A percentile compares a stretch with the other conserved stretches of the same genome.
These are phyloP conservation scores for Diarsia dahlii DNA, from an alignment of 2,888 invertebrate genomes.

Conservation along the genomic window DNA sequence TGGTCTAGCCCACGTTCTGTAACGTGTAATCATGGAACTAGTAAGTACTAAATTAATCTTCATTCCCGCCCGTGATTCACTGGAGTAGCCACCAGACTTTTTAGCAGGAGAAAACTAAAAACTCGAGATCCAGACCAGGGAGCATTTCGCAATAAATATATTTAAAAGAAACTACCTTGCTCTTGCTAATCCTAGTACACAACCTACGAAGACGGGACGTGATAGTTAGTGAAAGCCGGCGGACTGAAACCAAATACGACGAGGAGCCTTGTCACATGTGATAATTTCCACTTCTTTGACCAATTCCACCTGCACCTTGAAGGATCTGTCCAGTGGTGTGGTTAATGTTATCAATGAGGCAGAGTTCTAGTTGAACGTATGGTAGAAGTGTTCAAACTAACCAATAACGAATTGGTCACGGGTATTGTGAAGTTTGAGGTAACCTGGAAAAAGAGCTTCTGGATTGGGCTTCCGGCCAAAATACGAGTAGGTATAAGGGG, in stretches of 20 bases:
- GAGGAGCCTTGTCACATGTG: neutral
- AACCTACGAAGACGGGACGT: neutral
- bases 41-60: neutral
- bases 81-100: no score
- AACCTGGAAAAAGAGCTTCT: no score
- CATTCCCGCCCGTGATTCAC: neutral
- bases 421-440: no score
- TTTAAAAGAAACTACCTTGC: neutral
- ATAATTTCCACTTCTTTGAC: neutral
- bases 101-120: neutral
- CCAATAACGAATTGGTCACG: no score
- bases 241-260: neutral
- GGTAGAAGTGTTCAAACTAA: no score
- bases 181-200: neutral
- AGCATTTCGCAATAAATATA: no score
- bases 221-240: neutral
- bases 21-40: neutral
- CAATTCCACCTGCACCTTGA: neutral
- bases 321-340: neutral
- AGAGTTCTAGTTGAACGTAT: neutral
- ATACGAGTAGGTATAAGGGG: no score
- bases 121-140: no score
- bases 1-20: neutral
- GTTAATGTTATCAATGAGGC: no score
- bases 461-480: no score